These are phyloP conservation scores for Lepus townsendii DNA, from an alignment of 2,797 vertebrate genomes.

Conservation along the genomic window DNA sequence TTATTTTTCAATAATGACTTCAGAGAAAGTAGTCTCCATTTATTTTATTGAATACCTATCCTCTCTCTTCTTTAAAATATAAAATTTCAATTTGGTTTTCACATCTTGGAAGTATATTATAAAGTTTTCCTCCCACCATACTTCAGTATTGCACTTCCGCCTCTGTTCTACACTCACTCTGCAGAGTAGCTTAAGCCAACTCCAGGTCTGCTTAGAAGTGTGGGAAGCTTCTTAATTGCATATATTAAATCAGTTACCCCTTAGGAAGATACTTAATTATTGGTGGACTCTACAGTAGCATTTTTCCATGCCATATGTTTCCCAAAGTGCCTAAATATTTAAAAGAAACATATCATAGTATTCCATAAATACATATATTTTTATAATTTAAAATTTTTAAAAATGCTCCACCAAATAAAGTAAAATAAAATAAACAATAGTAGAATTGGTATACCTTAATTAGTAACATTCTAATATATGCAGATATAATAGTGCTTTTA, in stretches of 20 bases:
- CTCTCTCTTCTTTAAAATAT: conserved; percentile 15
- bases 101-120: neutral
- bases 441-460: neutral
- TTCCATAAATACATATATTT: too few species aligned
- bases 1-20: neutral
- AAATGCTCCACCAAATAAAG: too few species aligned
- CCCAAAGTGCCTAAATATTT: neutral
- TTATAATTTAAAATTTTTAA: too few species aligned
- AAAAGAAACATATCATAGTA: neutral
- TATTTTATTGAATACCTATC: neutral
- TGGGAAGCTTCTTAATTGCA: neutral
- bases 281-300: neutral
- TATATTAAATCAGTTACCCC: neutral
- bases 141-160: neutral
- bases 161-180: too few species aligned
- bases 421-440: neutral
- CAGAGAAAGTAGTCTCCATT: neutral
- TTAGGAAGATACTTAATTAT: neutral
- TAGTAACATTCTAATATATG: neutral
- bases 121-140: neutral
- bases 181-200: neutral
- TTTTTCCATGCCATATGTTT: neutral
- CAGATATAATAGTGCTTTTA: neutral
- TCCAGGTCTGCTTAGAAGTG: neutral
- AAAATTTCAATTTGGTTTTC: neutral